Evolutionary conservation across 2,888 invertebrate species (phyloP).

Genomic region (Mesoligia furuncula): DNA sequence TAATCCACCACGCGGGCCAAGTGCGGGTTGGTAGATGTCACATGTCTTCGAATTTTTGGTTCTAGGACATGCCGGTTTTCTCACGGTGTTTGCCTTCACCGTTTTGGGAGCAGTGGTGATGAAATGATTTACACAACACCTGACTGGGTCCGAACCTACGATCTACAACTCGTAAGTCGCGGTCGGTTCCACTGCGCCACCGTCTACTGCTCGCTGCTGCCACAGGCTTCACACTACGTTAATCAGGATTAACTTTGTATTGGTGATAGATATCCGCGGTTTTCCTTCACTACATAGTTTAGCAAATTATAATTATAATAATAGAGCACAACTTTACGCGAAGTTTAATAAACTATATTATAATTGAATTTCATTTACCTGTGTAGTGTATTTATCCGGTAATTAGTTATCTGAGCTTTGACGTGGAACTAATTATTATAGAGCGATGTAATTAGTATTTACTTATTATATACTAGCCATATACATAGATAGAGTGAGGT

Average conservation of each 20-base stretch:
- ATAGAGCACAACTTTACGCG: neutral
- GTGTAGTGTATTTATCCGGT: slow-evolving; percentile 11
- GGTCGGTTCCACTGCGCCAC: neutral
- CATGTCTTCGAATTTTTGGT: no score
- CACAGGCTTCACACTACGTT: neutral
- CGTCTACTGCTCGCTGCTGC: neutral
- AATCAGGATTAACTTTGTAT: neutral
- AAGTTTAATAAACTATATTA: slow-evolving; percentile 21
- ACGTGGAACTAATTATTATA: slow-evolving; percentile 12
- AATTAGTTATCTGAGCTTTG: slow-evolving; percentile 18
- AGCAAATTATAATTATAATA: slow-evolving; percentile 6
- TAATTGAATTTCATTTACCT: neutral
- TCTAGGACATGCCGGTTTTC: no score
- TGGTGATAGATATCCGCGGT: neutral
- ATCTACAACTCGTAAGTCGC: neutral
- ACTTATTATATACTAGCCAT: neutral
- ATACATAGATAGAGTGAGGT: neutral
- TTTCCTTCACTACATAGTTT: neutral
- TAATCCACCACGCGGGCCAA: neutral
- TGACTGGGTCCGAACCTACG: no score
- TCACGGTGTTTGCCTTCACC: no score
- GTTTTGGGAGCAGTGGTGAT: no score
- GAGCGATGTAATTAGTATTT: neutral
- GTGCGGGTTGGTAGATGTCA: neutral
- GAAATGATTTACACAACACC: no score